A percentile compares a stretch with the other conserved stretches of the same genome.
Conservation (phyloP, 1,140 invertebrate species). For the Ditylenchus dipsaci region DNA sequence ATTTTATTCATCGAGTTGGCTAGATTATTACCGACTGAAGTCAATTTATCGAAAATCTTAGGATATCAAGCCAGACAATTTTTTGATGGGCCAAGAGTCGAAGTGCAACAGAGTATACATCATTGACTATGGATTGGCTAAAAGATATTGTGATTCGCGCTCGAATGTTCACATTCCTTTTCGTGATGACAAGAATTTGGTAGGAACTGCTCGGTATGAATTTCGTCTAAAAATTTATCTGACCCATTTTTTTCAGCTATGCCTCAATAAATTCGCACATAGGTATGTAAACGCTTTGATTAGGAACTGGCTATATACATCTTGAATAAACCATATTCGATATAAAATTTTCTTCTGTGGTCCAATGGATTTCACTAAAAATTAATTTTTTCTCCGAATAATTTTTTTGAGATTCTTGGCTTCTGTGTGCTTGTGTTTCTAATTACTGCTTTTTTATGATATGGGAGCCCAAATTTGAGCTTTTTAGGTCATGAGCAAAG, state of each 20-base stretch:
- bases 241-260: conserved; percentile 55
- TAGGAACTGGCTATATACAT: no score
- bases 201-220: conserved; percentile 61
- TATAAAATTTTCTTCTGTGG: no score
- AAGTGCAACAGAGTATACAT: conserved; percentile 88
- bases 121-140: conserved; percentile 92
- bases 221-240: neutral
- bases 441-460: no score
- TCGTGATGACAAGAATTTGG: conserved; percentile 69
- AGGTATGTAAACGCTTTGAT: conserved; percentile 38
- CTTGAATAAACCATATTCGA: no score
- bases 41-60: no score
- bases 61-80: conserved; percentile 66
- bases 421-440: no score
- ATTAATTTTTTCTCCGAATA: no score
- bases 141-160: conserved; percentile 82
- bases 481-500: conserved; percentile 29
- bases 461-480: no score
- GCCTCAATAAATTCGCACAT: conserved; percentile 63
- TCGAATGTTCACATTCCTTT: conserved; percentile 81
- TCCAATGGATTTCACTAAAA: no score
- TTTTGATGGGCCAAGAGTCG: conserved; percentile 75
- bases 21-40: conserved; percentile 17
- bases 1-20: conserved; percentile 63
- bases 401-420: no score